Conservation (phyloP, 2,797 vertebrate species). For the Scomberomorus guttatus region DNA sequence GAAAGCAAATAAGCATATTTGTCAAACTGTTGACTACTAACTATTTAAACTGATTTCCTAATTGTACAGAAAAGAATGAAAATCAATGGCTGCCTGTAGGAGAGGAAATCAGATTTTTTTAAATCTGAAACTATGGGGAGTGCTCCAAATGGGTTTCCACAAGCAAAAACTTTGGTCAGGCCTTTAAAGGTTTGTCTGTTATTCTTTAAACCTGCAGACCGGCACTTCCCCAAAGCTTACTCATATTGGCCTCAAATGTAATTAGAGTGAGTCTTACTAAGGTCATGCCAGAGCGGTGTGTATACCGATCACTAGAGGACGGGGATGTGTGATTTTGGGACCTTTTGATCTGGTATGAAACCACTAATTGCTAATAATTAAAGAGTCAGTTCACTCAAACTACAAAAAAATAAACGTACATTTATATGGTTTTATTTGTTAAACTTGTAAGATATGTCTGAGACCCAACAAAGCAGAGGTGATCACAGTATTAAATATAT, state of each 20-base stretch:
- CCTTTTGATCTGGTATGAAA: neutral
- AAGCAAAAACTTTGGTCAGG: neutral
- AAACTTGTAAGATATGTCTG: too few relatives aligned
- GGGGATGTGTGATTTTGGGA: neutral
- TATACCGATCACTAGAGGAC: neutral
- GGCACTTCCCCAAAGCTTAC: conserved; percentile 3
- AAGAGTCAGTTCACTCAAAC: neutral
- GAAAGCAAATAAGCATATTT: too few relatives aligned
- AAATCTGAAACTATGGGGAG: too few relatives aligned
- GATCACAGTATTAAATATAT: too few relatives aligned
- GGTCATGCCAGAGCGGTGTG: neutral
- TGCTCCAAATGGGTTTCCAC: neutral
- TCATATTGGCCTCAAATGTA: neutral
- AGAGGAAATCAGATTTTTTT: neutral
- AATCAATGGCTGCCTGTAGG: neutral
- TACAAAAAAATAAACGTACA: neutral
- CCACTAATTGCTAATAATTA: neutral
- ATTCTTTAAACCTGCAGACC: conserved; percentile 15
- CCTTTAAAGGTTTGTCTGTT: neutral
- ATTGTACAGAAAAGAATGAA: neutral
- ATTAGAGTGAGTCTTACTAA: conserved; percentile 1
- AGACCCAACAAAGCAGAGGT: too few relatives aligned
- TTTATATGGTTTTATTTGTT: neutral
- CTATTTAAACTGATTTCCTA: neutral
- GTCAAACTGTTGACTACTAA: too few relatives aligned